Percentiles rank a stretch among this genome's conserved stretches.
phyloP scores from a whole-genome alignment of 2,797 vertebrate genomes.

The Tympanoctomys barrerae region DNA sequence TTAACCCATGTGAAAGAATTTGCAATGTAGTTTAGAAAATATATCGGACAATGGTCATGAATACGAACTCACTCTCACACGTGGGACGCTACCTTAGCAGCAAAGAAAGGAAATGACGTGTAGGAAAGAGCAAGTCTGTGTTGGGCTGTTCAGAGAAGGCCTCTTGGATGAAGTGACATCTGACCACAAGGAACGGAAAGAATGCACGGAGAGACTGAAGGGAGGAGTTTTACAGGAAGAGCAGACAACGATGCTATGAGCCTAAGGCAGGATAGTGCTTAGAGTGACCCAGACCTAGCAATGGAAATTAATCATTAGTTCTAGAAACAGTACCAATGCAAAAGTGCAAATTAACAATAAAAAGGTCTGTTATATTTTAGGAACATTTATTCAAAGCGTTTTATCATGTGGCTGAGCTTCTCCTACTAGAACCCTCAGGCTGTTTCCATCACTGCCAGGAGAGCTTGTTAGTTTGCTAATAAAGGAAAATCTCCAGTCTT shows the following conservation, averaged over 20 bases:
- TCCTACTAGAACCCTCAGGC: background rate
- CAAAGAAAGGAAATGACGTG: background rate
- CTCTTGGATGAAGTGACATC: background rate
- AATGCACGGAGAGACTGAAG: background rate
- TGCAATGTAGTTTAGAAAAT: background rate
- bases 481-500: background rate
- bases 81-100: background rate
- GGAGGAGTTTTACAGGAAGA: background rate
- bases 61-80: background rate
- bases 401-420: background rate
- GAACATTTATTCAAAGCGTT: background rate
- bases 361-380: background rate
- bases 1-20: background rate
- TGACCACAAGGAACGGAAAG: background rate
- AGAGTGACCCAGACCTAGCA: background rate
- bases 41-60: background rate
- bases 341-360: conserved; percentile 18
- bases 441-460: background rate
- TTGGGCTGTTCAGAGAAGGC: background rate
- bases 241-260: background rate
- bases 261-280: background rate
- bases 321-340: background rate
- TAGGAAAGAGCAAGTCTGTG: background rate
- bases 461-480: background rate
- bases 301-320: conserved; percentile 37